Evolutionary conservation across 2,797 vertebrate species (phyloP).

Genomic region (Neostethus bicornis): DNA sequence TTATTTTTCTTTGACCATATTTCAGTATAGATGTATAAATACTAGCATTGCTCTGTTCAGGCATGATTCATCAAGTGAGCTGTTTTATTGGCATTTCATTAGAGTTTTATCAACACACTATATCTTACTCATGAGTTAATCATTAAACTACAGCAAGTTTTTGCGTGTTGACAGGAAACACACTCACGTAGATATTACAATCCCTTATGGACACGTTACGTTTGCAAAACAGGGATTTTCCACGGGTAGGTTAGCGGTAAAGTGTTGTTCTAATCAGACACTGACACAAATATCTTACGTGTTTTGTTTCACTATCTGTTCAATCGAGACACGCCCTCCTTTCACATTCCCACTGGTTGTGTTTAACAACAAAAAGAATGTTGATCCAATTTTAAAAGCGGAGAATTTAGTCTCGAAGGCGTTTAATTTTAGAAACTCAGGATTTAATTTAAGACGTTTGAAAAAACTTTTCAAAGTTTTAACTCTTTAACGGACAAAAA

Average conservation of each 20-base stretch:
- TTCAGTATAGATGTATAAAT: too few relatives aligned
- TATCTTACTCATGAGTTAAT: not conserved
- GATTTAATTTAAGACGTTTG: too few relatives aligned
- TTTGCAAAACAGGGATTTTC: slow-evolving; percentile 49
- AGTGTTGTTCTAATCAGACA: slow-evolving; percentile 4
- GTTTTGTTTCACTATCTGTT: slow-evolving; percentile 38
- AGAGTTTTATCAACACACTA: slow-evolving; percentile 7
- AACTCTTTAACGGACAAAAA: too few relatives aligned
- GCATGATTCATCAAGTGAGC: not conserved
- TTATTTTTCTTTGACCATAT: too few relatives aligned
- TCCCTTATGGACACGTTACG: slow-evolving; percentile 16
- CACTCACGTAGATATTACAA: too few relatives aligned
- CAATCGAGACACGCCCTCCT: slow-evolving; percentile 45
- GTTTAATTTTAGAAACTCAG: too few relatives aligned
- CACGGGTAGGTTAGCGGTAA: slow-evolving; percentile 22
- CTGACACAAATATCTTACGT: slow-evolving; percentile 29
- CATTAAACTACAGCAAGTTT: slow-evolving; percentile 15
- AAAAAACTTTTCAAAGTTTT: too few relatives aligned
- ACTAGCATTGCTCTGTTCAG: not conserved
- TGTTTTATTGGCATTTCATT: not conserved
- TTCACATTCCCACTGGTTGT: slow-evolving; percentile 30
- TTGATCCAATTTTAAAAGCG: too few relatives aligned
- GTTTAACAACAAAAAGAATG: not conserved
- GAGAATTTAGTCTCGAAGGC: too few relatives aligned
- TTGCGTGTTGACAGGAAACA: slow-evolving; percentile 15